phyloP scores from a whole-genome alignment of 2,888 invertebrate species.

The Candidula unifasciata region DNA sequence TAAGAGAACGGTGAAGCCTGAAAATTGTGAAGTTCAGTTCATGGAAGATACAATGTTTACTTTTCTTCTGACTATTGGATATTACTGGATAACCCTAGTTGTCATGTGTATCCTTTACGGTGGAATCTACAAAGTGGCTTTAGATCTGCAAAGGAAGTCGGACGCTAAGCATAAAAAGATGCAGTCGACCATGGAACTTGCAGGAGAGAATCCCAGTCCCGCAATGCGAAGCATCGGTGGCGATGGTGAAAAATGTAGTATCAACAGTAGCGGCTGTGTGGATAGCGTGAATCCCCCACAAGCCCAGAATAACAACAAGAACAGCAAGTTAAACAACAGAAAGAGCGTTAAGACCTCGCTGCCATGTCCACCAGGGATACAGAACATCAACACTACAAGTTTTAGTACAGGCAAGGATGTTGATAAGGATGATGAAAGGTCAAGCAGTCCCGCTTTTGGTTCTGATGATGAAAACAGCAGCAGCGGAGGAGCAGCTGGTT shows the following conservation, averaged over 20 bases:
- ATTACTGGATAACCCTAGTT: slow-evolving; percentile 97
- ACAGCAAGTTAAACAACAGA: slow-evolving; percentile 15
- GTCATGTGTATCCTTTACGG: slow-evolving; percentile 97
- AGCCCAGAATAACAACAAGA: slow-evolving; percentile 11
- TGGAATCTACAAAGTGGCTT: slow-evolving; percentile 97
- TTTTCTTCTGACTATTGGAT: slow-evolving; percentile 95
- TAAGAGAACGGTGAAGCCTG: slow-evolving; percentile 89
- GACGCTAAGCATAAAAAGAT: slow-evolving; percentile 94
- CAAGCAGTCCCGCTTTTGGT: slow-evolving; percentile 94
- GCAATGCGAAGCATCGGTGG: slow-evolving; percentile 23
- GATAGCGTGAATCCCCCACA: slow-evolving; percentile 25
- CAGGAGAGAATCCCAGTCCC: slow-evolving; percentile 80
- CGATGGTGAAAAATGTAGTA: slow-evolving; percentile 35
- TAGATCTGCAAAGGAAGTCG: slow-evolving; percentile 97
- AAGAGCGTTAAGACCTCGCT: slow-evolving; percentile 34
- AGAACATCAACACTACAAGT: slow-evolving; percentile 53
- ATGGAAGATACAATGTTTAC: slow-evolving; percentile 98
- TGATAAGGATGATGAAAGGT: slow-evolving; percentile 84
- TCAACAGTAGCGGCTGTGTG: slow-evolving; percentile 47
- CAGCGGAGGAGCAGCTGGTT: slow-evolving; percentile 57
- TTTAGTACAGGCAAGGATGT: slow-evolving; percentile 56
- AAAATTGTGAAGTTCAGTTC: slow-evolving; percentile 97
- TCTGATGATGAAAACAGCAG: slow-evolving; percentile 88
- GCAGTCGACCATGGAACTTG: slow-evolving; percentile 77
- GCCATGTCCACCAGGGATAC: slow-evolving; percentile 29